Conservation (phyloP, 2,113 vertebrate species). For the Lepus timidus region DNA sequence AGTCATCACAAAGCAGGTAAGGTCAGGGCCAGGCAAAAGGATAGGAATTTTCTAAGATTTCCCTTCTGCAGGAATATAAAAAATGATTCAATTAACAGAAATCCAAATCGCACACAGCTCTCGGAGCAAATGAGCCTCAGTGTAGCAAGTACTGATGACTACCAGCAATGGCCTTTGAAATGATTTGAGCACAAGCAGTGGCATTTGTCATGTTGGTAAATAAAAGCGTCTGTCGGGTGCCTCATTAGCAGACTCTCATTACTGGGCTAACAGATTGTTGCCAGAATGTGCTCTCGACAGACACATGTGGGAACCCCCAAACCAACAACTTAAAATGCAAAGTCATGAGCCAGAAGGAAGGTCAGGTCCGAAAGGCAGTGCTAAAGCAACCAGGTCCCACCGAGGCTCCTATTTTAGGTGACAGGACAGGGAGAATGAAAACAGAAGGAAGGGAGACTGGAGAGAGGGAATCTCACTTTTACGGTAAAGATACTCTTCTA, state of each 20-base stretch:
- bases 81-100: constrained; percentile 49
- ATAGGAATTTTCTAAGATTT: neutral
- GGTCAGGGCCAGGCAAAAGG: neutral
- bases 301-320: neutral
- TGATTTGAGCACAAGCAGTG: constrained; percentile 39
- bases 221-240: constrained; percentile 40
- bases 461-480: neutral
- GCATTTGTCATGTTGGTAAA: constrained; percentile 73
- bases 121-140: neutral
- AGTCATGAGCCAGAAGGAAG: constrained; percentile 35
- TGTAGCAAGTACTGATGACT: constrained; percentile 15
- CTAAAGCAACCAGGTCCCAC: neutral
- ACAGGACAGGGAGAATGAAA: neutral
- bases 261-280: constrained; percentile 63
- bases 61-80: neutral
- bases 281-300: constrained; percentile 57
- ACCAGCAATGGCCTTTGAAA: constrained; percentile 58
- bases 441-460: neutral
- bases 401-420: neutral
- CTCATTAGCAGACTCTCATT: constrained; percentile 72
- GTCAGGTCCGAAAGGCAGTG: neutral
- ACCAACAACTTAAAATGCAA: constrained; percentile 43
- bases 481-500: neutral
- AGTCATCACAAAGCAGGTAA: neutral
- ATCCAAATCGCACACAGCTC: constrained; percentile 6